Evolutionary conservation across 2,113 vertebrate genomes (phyloP).

Genomic region (Pelecanoides urinatrix): DNA sequence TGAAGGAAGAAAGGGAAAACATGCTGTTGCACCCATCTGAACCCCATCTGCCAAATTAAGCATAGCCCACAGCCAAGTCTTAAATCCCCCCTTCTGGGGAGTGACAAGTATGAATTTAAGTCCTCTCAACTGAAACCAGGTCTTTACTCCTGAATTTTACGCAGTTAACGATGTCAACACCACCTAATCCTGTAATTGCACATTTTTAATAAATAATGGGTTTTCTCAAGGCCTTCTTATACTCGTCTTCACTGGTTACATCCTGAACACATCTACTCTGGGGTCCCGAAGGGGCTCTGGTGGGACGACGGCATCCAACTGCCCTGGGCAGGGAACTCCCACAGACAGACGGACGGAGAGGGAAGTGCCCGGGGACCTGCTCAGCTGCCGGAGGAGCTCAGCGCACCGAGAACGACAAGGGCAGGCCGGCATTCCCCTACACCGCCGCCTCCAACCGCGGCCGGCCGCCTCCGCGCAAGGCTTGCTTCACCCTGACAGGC

Average conservation of each 20-base stretch:
- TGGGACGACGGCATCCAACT: fast-evolving
- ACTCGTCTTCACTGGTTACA: background rate
- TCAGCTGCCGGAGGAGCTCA: background rate
- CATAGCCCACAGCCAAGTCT: fast-evolving
- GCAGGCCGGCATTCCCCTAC: background rate
- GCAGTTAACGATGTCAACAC: background rate
- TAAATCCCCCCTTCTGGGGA: background rate
- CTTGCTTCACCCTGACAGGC: no score
- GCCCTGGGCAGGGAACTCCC: background rate
- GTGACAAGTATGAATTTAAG: background rate
- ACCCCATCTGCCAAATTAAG: background rate
- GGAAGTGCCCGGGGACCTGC: background rate
- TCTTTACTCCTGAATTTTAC: background rate
- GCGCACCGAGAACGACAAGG: background rate
- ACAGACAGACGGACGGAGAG: background rate
- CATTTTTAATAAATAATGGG: background rate
- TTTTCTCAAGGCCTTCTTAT: background rate
- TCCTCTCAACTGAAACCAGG: background rate
- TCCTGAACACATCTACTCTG: background rate
- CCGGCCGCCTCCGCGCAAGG: no score
- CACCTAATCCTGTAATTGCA: background rate
- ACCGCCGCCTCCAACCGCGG: background rate
- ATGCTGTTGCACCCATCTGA: fast-evolving
- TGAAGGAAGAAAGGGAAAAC: background rate
- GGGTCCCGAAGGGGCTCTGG: background rate